A percentile compares a stretch with the other conserved stretches of the same genome.
Conservation (phyloP, 2,888 invertebrate species). For the Dryadula phaetusa region DNA sequence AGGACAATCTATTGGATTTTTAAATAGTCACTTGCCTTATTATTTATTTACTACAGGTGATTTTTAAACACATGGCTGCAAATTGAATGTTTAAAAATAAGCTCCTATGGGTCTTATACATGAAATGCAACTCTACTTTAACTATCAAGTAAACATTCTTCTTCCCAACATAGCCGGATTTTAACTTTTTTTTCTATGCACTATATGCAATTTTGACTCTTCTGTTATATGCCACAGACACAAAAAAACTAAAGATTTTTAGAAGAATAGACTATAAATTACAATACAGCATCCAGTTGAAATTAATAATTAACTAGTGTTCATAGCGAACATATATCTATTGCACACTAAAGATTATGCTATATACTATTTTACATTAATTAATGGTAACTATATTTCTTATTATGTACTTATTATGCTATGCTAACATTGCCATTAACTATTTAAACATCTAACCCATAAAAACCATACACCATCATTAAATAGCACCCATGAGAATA, state of each 20-base stretch:
- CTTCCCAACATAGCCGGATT: not conserved
- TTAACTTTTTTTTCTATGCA: not conserved
- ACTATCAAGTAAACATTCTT: not conserved
- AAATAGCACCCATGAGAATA: constrained; percentile 82
- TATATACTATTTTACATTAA: constrained; percentile 61
- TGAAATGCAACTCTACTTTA: constrained; percentile 10
- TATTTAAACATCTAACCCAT: constrained; percentile 58
- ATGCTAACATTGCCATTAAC: constrained; percentile 53
- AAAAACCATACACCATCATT: constrained; percentile 76
- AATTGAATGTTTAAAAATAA: not conserved
- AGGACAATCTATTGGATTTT: constrained; percentile 54
- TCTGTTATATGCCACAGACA: not conserved
- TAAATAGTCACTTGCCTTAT: constrained; percentile 4
- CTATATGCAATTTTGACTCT: constrained; percentile 9
- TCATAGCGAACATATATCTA: constrained; percentile 58
- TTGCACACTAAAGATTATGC: constrained; percentile 79
- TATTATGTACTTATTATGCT: constrained; percentile 55
- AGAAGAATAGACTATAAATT: constrained; percentile 10
- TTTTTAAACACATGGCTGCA: not conserved
- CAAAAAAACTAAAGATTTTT: constrained; percentile 1
- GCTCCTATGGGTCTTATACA: not conserved
- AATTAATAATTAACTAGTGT: constrained; percentile 38
- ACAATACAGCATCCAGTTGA: constrained; percentile 17
- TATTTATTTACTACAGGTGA: constrained; percentile 3
- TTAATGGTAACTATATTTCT: constrained; percentile 74